Conservation (phyloP, 2,113 vertebrate genomes). For the Trichomycterus rosablanca region DNA sequence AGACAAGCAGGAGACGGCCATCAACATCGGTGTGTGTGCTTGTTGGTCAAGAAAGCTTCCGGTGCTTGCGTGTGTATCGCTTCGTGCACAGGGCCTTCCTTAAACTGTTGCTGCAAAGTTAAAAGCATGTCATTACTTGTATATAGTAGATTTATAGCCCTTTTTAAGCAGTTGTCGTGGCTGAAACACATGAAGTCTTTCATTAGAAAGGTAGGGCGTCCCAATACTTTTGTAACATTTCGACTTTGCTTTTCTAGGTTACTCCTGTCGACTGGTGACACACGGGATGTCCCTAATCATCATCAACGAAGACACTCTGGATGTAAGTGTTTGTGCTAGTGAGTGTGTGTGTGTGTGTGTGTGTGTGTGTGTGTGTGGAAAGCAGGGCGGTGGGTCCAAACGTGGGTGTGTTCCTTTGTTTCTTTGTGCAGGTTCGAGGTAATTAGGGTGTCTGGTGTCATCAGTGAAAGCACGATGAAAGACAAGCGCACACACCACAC, state of each 20-base stretch:
- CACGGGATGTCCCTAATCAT: slow-evolving; percentile 96
- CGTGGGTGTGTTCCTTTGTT: slow-evolving; percentile 54
- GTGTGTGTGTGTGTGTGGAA: slow-evolving; percentile 21
- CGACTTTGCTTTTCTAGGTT: slow-evolving; percentile 70
- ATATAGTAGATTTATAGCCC: too few relatives aligned
- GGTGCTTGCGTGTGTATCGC: too few relatives aligned
- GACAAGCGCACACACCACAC: slow-evolving; percentile 24
- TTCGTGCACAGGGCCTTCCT: too few relatives aligned
- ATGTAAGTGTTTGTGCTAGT: slow-evolving; percentile 77
- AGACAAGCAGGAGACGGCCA: slow-evolving; percentile 94
- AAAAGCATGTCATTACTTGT: too few relatives aligned
- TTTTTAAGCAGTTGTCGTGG: too few relatives aligned
- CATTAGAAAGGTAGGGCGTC: too few relatives aligned
- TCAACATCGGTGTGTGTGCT: slow-evolving; percentile 85
- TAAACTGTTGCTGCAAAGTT: too few relatives aligned
- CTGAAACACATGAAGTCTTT: too few relatives aligned
- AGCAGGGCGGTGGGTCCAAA: slow-evolving; percentile 21
- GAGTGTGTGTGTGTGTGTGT: slow-evolving; percentile 28
- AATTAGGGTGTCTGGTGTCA: slow-evolving; percentile 73
- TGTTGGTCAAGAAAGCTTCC: too few relatives aligned
- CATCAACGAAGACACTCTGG: slow-evolving; percentile 93
- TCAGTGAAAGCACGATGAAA: slow-evolving; percentile 58
- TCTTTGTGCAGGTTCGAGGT: slow-evolving; percentile 63
- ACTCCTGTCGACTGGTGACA: slow-evolving; percentile 88
- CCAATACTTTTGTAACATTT: slow-evolving; percentile 6